Conservation (phyloP, 2,797 vertebrate genomes). For the Tiaroga cobitis region DNA sequence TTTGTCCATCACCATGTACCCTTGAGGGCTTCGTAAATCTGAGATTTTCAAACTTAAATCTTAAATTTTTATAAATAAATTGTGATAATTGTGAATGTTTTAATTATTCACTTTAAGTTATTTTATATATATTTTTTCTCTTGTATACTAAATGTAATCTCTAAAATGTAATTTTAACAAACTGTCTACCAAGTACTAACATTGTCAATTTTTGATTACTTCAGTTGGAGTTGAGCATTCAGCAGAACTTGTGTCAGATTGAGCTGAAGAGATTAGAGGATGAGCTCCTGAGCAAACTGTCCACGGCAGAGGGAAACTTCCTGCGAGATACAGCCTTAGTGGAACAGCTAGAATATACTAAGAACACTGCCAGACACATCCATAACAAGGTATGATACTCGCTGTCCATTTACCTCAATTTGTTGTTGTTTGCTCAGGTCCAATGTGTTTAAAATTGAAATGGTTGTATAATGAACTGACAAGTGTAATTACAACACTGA, state of each 20-base stretch:
- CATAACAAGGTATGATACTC: constrained; percentile 74
- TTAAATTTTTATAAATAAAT: too few relatives aligned
- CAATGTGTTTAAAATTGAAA: background rate
- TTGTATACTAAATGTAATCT: background rate
- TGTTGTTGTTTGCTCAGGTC: background rate
- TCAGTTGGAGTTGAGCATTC: constrained; percentile 79
- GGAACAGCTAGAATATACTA: constrained; percentile 82
- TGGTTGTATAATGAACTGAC: background rate
- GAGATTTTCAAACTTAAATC: background rate
- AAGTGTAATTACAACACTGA: background rate
- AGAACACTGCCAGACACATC: constrained; percentile 79
- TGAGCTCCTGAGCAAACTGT: constrained; percentile 80
- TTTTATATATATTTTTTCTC: background rate
- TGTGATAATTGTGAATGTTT: background rate
- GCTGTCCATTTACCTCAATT: constrained; percentile 1
- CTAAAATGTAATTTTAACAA: background rate
- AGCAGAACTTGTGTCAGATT: constrained; percentile 85
- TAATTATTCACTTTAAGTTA: background rate
- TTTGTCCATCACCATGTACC: background rate
- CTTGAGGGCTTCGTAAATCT: background rate
- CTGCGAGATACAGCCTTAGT: constrained; percentile 80
- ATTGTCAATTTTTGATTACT: background rate
- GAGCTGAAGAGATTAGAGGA: constrained; percentile 83
- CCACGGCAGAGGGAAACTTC: constrained; percentile 80
- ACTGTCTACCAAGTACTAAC: background rate